These are phyloP conservation scores for Adelges cooleyi DNA, from an alignment of 1,140 invertebrate species.

Conservation along the genomic window DNA sequence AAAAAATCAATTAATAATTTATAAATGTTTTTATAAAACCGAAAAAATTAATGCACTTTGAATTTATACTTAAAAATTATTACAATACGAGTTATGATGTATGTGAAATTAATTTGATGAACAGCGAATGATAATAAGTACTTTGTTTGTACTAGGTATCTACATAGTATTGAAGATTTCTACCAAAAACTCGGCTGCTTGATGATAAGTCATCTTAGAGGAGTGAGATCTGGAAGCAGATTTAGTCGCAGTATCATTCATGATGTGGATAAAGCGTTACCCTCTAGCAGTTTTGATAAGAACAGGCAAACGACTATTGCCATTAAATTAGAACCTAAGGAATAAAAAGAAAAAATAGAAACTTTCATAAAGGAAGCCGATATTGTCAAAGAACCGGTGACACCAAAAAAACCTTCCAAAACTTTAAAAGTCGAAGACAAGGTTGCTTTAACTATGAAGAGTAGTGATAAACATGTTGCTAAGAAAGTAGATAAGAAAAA, in stretches of 20 bases:
- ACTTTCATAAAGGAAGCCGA: not conserved
- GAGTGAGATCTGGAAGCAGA: slow-evolving; percentile 44
- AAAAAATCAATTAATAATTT: no score
- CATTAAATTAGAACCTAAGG: slow-evolving; percentile 9
- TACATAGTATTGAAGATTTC: slow-evolving; percentile 92
- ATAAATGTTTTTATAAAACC: no score
- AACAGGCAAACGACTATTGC: not conserved
- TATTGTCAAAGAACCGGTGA: not conserved
- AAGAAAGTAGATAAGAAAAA: slow-evolving; percentile 17
- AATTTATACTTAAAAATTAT: no score
- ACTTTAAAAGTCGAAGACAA: not conserved
- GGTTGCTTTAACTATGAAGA: not conserved
- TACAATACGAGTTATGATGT: no score
- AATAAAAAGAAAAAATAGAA: slow-evolving; percentile 13
- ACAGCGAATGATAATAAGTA: no score
- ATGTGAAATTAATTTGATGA: no score
- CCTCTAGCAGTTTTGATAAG: slow-evolving; percentile 35
- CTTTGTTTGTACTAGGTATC: slow-evolving; percentile 45
- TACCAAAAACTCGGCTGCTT: slow-evolving; percentile 87
- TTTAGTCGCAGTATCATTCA: slow-evolving; percentile 69
- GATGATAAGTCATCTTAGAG: slow-evolving; percentile 70
- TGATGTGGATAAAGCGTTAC: slow-evolving; percentile 51
- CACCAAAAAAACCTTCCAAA: not conserved
- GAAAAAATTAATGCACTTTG: no score
- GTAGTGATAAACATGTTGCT: not conserved